Percentiles rank a stretch among this genome's conserved stretches.
Conservation (phyloP, 92 coral and sea anemone species). For the Scolanthus callimorphus region DNA sequence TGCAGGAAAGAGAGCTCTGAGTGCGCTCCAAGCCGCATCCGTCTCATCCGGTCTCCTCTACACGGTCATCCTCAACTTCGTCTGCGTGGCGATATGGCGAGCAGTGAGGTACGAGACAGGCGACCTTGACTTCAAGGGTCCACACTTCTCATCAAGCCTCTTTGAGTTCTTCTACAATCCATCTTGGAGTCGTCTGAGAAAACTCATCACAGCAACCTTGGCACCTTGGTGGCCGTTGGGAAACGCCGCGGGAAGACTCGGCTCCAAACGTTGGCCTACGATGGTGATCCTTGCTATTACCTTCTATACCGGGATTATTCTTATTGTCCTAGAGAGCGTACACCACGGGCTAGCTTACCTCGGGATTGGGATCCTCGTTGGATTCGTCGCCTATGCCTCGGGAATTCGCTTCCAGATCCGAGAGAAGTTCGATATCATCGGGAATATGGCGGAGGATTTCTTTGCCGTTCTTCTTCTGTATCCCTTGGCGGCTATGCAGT, state of each 20-base stretch:
- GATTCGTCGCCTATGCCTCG: slow-evolving; percentile 67
- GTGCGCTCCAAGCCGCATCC: slow-evolving; percentile 68
- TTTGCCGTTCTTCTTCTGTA: slow-evolving; percentile 62
- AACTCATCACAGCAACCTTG: slow-evolving; percentile 39
- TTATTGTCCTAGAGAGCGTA: slow-evolving; percentile 53
- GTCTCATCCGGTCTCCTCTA: slow-evolving; percentile 66
- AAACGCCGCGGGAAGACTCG: slow-evolving; percentile 64
- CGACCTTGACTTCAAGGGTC: slow-evolving; percentile 51
- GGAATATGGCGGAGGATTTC: slow-evolving; percentile 69
- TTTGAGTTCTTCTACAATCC: slow-evolving; percentile 44
- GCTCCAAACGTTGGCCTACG: slow-evolving; percentile 55
- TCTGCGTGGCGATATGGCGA: slow-evolving; percentile 76
- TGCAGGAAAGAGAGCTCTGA: slow-evolving; percentile 50
- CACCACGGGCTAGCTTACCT: slow-evolving; percentile 69
- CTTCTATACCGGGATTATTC: slow-evolving; percentile 66
- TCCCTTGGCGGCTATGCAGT: slow-evolving; percentile 72
- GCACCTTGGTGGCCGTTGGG: slow-evolving; percentile 82
- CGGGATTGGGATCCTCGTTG: slow-evolving; percentile 65
- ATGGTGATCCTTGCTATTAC: slow-evolving; percentile 65
- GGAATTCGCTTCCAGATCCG: slow-evolving; percentile 73
- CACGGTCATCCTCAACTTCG: slow-evolving; percentile 53
- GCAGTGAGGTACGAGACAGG: slow-evolving; percentile 60
- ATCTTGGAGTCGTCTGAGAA: not conserved
- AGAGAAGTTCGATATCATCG: slow-evolving; percentile 67
- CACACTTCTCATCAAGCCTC: slow-evolving; percentile 32